Base-by-base conservation (phyloP, 2,888 invertebrate genomes). In the Furcula furcula region DNA sequence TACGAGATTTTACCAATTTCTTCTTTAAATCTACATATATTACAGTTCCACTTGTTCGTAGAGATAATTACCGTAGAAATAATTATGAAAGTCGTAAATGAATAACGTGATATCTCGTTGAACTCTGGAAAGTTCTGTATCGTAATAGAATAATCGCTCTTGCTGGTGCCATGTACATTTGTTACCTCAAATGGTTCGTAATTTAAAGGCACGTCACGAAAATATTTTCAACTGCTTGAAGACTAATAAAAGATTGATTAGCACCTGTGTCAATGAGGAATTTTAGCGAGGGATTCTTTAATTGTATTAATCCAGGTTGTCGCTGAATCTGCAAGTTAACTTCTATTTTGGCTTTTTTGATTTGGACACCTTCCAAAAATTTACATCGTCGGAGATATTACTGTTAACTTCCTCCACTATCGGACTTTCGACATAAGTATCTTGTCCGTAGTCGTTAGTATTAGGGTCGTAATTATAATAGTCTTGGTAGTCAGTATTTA, bases 251-350 rank as follows among this genome's bases (percentile, higher is more conserved):
- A 0, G 53, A 55, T 29, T 49, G 43, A 12, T 51, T 54, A 5
- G 54, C 51, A 0, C 54, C 56, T 1, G 53, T 55, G 11, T 60
- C 57, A n/a, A 60, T 49, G 5, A 61, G 19, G 2, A 61, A 25
- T 15, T 48, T 57, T 2, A 55, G 11, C 7, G 55, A 55, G 1
- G 55, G 58, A 2, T 52, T 26, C 0, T 9, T 2, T 10, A 57
- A 55, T 18, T 53, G 38, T 1, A 62, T 47, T 12, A 39, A 58
- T 0, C 49, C 46, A 10, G 57, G 13, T 15, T 56, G 49, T 15
- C 51, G 26, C 20, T 50, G 40, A 0, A 39, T 46, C 12, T 61
- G 53, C 4, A 55, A 20, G 22, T 58, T 52, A 4, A 58, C 7
- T 22, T 57, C 56, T 57, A 54, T 56, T 36, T 47, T 55, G 5